A percentile compares a stretch with the other conserved stretches of the same genome.
phyloP scores from a whole-genome alignment of 2,888 invertebrate species.

The Eucera pruinosa region DNA sequence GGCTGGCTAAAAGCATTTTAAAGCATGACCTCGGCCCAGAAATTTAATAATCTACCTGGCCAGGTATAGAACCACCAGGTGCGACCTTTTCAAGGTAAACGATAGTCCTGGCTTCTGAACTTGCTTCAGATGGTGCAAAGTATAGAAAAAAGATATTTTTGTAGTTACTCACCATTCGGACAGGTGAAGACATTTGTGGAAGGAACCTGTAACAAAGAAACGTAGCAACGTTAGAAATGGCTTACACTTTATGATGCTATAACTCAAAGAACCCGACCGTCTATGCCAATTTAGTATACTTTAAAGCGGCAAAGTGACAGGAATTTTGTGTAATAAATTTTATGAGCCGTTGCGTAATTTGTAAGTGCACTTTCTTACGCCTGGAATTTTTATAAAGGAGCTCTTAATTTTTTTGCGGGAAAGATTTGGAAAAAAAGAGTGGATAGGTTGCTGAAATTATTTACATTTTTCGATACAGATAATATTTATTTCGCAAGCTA shows the following conservation, averaged over 20 bases:
- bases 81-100: slow-evolving; percentile 43
- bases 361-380: not conserved
- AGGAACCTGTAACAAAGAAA: slow-evolving; percentile 87
- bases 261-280: not conserved
- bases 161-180: slow-evolving; percentile 88
- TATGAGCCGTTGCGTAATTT: not conserved
- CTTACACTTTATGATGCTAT: not conserved
- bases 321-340: not conserved
- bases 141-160: not conserved
- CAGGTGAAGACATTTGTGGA: slow-evolving; percentile 87
- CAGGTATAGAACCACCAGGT: slow-evolving; percentile 32
- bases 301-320: not conserved
- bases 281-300: not conserved
- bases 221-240: slow-evolving; percentile 15
- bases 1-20: not conserved
- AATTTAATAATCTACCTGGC: slow-evolving; percentile 43
- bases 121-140: not conserved
- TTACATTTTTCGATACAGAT: no score
- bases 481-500: no score
- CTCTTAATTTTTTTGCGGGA: no score
- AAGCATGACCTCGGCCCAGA: slow-evolving; percentile 35
- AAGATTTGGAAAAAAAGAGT: no score
- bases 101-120: not conserved
- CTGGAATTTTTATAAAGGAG: not conserved
- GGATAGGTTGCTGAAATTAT: not conserved